Percentiles rank a stretch among this genome's conserved stretches.
Evolutionary conservation across 2,797 vertebrate genomes (phyloP).

Genomic region (Karalla daura): DNA sequence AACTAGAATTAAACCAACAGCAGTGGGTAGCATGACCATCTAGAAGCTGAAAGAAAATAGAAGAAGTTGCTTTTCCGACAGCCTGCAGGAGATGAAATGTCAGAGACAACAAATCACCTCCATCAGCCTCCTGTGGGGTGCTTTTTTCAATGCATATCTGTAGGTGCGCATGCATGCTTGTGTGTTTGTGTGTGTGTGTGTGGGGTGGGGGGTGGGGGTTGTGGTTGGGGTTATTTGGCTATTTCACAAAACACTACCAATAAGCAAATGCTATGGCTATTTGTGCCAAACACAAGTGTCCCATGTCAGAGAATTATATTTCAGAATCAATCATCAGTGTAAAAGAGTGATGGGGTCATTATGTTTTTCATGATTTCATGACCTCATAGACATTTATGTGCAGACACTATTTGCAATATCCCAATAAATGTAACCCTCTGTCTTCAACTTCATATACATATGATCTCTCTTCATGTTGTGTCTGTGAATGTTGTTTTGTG

Average conservation of each 20-base stretch:
- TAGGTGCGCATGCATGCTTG: neutral
- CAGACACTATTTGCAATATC: too few relatives aligned
- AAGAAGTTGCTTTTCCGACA: slow-evolving; percentile 22
- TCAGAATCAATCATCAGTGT: too few relatives aligned
- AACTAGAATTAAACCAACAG: neutral
- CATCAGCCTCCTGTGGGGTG: slow-evolving; percentile 7
- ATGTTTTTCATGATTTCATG: too few relatives aligned
- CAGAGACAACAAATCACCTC: slow-evolving; percentile 35
- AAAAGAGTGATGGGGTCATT: too few relatives aligned
- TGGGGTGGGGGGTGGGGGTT: too few relatives aligned
- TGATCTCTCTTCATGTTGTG: neutral
- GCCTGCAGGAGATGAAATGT: slow-evolving; percentile 22
- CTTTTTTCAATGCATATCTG: neutral
- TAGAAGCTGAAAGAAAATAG: neutral
- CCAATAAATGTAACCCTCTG: neutral
- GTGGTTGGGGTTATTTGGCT: too few relatives aligned
- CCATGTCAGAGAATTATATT: too few relatives aligned
- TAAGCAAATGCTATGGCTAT: too few relatives aligned
- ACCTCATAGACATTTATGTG: too few relatives aligned
- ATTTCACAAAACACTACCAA: too few relatives aligned
- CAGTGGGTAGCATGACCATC: neutral
- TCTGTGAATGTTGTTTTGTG: too few relatives aligned
- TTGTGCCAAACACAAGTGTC: too few relatives aligned
- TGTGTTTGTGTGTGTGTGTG: neutral
- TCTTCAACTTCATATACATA: neutral